Evolutionary conservation across 2,113 vertebrate genomes (phyloP).

Genomic region (Beaufortia kweichowensis): DNA sequence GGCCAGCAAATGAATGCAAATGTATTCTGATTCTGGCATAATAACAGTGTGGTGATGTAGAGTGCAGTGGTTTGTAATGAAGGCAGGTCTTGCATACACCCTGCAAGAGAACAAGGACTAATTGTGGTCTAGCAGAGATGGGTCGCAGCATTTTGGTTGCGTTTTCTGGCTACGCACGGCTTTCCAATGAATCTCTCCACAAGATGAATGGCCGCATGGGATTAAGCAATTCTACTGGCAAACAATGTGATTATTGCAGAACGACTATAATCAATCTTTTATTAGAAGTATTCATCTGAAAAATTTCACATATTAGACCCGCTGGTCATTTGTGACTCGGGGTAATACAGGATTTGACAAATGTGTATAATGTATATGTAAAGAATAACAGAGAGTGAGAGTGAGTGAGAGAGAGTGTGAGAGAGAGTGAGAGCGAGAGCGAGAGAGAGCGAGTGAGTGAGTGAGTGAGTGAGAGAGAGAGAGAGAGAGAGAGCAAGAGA

Average conservation of each 20-base stretch:
- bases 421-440: slow-evolving; percentile 3
- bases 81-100: slow-evolving; percentile 24
- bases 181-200: slow-evolving; percentile 25
- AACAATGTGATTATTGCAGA: slow-evolving; percentile 39
- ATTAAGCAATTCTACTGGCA: slow-evolving; percentile 24
- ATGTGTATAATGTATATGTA: background rate
- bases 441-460: background rate
- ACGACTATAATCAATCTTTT: slow-evolving; percentile 37
- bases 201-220: slow-evolving; percentile 37
- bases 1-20: slow-evolving; percentile 35
- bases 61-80: slow-evolving; percentile 36
- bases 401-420: background rate
- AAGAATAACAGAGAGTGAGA: background rate
- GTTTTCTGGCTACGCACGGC: slow-evolving; percentile 1
- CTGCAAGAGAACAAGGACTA: slow-evolving; percentile 32
- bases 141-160: background rate
- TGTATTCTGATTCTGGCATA: slow-evolving; percentile 40
- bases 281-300: slow-evolving; percentile 27
- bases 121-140: slow-evolving; percentile 27
- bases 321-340: slow-evolving; percentile 22
- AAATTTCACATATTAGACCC: slow-evolving; percentile 25
- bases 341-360: slow-evolving; percentile 33
- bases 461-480: background rate
- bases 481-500: background rate
- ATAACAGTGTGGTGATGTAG: slow-evolving; percentile 41